Percentiles rank a stretch among this genome's conserved stretches.
Conservation (phyloP, 2,888 invertebrate species). For the Chymomyza caudatula region DNA sequence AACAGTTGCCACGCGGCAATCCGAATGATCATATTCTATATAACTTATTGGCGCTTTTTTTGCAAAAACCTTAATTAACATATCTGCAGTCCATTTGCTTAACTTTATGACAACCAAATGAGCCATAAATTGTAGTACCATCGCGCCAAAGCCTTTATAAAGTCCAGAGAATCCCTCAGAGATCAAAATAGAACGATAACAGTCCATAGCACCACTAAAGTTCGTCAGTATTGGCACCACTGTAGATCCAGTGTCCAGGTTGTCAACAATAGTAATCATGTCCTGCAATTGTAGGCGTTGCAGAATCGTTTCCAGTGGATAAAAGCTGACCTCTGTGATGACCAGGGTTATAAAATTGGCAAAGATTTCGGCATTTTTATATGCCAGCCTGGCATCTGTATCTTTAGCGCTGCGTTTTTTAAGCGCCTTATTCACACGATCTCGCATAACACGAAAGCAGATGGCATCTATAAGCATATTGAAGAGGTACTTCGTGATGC, state of each 20-base stretch:
- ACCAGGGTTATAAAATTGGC: slow-evolving; percentile 89
- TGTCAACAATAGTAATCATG: slow-evolving; percentile 97
- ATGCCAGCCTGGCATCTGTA: slow-evolving; percentile 71
- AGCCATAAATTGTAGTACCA: slow-evolving; percentile 92
- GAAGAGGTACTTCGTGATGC: slow-evolving; percentile 92
- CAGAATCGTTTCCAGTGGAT: slow-evolving; percentile 96
- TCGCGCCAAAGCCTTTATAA: slow-evolving; percentile 97
- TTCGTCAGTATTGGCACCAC: slow-evolving; percentile 96
- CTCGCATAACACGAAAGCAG: slow-evolving; percentile 77
- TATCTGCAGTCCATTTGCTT: slow-evolving; percentile 84
- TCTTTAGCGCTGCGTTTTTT: slow-evolving; percentile 65
- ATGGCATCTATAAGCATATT: slow-evolving; percentile 82
- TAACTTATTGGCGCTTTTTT: slow-evolving; percentile 76
- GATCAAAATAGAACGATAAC: slow-evolving; percentile 89
- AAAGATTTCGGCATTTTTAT: slow-evolving; percentile 87
- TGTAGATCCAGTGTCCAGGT: slow-evolving; percentile 94
- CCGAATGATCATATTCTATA: slow-evolving; percentile 77
- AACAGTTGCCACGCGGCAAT: slow-evolving; percentile 64
- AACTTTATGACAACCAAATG: slow-evolving; percentile 89
- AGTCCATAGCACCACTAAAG: slow-evolving; percentile 94
- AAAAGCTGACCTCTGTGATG: slow-evolving; percentile 92
- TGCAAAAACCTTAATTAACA: slow-evolving; percentile 80
- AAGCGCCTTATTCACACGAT: slow-evolving; percentile 48
- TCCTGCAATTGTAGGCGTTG: slow-evolving; percentile 93
- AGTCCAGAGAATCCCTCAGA: slow-evolving; percentile 92